Conservation (phyloP, 1,140 invertebrate species). For the Bombus confusus region DNA sequence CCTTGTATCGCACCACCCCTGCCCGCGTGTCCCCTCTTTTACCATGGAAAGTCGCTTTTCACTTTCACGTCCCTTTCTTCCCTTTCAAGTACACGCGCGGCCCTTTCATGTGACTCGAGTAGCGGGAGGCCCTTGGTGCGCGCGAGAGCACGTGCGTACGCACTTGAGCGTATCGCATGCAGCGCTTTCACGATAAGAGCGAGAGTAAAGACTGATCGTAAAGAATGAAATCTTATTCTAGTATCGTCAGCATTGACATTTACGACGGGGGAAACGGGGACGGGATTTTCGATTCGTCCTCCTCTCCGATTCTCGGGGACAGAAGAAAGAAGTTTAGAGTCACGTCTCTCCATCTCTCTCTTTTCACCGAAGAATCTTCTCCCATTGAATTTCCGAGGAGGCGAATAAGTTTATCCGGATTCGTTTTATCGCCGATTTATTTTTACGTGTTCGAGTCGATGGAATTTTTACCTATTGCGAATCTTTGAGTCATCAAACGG, state of each 20-base stretch:
- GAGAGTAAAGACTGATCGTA: slow-evolving; percentile 61
- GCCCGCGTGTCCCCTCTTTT: slow-evolving; percentile 59
- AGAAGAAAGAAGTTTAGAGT: not conserved
- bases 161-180: slow-evolving; percentile 35
- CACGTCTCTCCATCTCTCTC: not conserved
- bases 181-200: slow-evolving; percentile 67
- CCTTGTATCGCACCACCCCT: slow-evolving; percentile 43
- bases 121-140: slow-evolving; percentile 31
- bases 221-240: slow-evolving; percentile 62
- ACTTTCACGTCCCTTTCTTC: slow-evolving; percentile 78
- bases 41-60: slow-evolving; percentile 79
- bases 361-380: not conserved
- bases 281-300: not conserved
- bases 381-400: not conserved
- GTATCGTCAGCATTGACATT: slow-evolving; percentile 18
- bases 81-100: slow-evolving; percentile 57
- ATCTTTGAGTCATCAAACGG: slow-evolving; percentile 20
- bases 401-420: not conserved
- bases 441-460: slow-evolving; percentile 14
- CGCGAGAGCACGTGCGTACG: slow-evolving; percentile 41
- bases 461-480: slow-evolving; percentile 6
- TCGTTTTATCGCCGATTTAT: slow-evolving; percentile 22
- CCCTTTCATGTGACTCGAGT: slow-evolving; percentile 42
- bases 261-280: not conserved
- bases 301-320: too few relatives aligned